Evolutionary conservation across 2,113 vertebrate genomes (phyloP).

Genomic region (Bufo gargarizans): DNA sequence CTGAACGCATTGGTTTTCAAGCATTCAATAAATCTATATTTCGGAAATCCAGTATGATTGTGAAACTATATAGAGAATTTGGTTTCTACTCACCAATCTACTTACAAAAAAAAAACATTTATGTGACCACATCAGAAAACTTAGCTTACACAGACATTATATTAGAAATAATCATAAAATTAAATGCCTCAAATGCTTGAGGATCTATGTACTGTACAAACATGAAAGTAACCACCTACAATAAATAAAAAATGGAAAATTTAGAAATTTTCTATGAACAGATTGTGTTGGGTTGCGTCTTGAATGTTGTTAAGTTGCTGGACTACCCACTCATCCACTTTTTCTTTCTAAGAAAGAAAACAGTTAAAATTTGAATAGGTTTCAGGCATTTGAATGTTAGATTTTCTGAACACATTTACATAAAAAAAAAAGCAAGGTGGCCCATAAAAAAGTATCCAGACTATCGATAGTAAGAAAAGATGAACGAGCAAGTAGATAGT

Average conservation of each 20-base stretch:
- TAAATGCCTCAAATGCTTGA: neutral
- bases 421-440: no score
- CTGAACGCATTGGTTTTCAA: no score
- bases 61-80: no score
- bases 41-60: no score
- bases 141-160: neutral
- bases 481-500: no score
- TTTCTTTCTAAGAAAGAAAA: neutral
- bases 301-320: constrained; percentile 29
- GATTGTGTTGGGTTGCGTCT: constrained; percentile 7
- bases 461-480: no score
- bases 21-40: no score
- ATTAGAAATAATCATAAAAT: neutral
- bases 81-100: no score
- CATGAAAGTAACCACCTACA: neutral
- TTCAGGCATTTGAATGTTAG: neutral
- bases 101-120: no score
- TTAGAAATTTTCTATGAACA: constrained; percentile 1
- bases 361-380: neutral
- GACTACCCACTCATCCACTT: neutral
- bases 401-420: neutral
- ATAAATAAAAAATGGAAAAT: neutral
- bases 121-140: neutral
- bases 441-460: no score
- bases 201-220: neutral